Base-by-base conservation (phyloP, 2,888 invertebrate species). In the Drosophila anomelani region DNA sequence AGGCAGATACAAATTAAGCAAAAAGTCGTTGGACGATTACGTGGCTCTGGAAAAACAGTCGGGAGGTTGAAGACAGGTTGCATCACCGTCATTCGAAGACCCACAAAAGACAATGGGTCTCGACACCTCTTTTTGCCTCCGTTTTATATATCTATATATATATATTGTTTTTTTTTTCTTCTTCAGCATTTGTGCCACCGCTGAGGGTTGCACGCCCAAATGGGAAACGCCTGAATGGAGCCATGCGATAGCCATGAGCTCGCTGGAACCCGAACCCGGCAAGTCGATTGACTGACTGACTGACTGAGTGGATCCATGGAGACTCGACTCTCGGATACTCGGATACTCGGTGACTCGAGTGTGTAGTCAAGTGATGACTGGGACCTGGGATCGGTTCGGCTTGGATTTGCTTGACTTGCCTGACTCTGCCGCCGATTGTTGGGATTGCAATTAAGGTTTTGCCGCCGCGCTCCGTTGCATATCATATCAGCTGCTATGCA, bases 11-110 rank as follows among this genome's bases (percentile, higher is more conserved):
- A 82, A 81, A 82, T 82, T 81, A 81, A 81, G 72, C 74, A 81
- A 79, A 64, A 43, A 80, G 78, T 73, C 68, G 75, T 63, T 61
- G 68, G 32, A 15, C 78, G 80, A 75, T 81, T 81, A 81, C 84
- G 81, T 81, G 73, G 84, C 78, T 68, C 36, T 68, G 77, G 77
- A 62, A 66, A 79, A 66, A 66, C 43, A 43, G 20, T 5, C 36
- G 34, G 34, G 10, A 10, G 34, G 13, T 13, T 4, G 38, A 41
- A 38, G 20, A 20, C 60, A 75, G 26, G 64, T 83, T 83, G 75
- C 83, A 83, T 83, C 85, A 83, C 75, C 79, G 80, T 80, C 85
- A 83, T 85, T 85, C 83, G 83, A 83, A 83, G 79, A 85, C 79
- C 71, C 77, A 76, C 78, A 81, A 76, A 77, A 81, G 76, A 82